Percentiles rank a stretch among this genome's conserved stretches.
Conservation (phyloP, 2,113 vertebrate genomes). For the Emberiza fucata region DNA sequence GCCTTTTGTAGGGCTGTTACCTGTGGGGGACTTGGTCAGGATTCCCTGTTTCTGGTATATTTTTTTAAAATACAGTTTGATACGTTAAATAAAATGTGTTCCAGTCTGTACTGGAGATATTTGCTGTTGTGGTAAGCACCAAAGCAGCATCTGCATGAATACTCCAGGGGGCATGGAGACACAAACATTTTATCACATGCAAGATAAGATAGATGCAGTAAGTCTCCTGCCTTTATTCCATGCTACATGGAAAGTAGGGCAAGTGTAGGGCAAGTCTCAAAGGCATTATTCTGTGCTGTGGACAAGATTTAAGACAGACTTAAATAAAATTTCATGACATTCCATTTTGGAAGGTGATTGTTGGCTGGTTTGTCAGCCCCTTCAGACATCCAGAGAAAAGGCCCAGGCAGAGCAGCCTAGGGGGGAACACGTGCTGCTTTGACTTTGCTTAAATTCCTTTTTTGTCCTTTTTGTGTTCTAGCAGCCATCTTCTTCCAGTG, state of each 20-base stretch:
- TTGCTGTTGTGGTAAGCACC: neutral
- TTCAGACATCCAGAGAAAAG: neutral
- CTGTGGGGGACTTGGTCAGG: neutral
- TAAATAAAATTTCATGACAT: neutral
- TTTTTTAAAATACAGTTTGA: neutral
- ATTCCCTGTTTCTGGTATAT: neutral
- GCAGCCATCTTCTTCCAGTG: constrained; percentile 75
- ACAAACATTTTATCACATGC: neutral
- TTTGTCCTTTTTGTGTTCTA: constrained; percentile 24
- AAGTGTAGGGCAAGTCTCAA: neutral
- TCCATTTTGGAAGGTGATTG: neutral
- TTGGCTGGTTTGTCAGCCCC: neutral
- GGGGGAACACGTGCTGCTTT: neutral
- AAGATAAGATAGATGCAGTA: neutral
- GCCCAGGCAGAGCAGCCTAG: neutral
- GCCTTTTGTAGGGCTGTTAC: neutral
- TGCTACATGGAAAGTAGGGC: neutral
- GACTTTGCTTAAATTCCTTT: neutral
- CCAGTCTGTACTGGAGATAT: neutral
- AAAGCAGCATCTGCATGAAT: neutral
- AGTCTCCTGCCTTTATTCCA: neutral
- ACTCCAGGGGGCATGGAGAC: neutral
- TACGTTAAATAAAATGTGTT: neutral
- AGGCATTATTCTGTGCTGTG: neutral
- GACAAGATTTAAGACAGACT: neutral